Evolutionary conservation across 2,888 invertebrate species (phyloP).

Genomic region (Pyrgus malvae): DNA sequence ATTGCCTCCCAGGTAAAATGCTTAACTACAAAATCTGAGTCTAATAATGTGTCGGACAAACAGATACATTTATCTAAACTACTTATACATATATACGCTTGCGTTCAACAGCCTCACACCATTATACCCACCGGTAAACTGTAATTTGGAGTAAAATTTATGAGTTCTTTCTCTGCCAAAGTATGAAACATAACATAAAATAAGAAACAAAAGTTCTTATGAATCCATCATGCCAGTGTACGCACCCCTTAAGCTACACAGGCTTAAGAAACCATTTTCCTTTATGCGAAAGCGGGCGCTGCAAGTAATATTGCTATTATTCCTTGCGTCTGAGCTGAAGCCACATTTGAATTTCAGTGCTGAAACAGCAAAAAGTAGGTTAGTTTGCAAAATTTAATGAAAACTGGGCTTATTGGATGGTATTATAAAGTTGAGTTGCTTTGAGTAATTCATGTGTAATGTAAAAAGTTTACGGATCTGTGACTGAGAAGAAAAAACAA

Average conservation of each 20-base stretch:
- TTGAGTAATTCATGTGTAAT: no score
- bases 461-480: no score
- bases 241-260: background rate
- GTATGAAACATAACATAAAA: background rate
- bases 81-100: no score
- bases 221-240: background rate
- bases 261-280: background rate
- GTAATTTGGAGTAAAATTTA: background rate
- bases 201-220: background rate
- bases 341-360: slow-evolving; percentile 6
- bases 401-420: background rate
- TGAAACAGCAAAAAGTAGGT: slow-evolving; percentile 1
- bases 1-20: no score
- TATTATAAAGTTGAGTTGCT: background rate
- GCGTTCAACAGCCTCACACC: no score
- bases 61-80: no score
- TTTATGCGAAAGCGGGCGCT: slow-evolving; percentile 8
- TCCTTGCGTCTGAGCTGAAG: background rate
- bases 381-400: background rate
- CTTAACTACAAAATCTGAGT: no score
- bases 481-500: no score
- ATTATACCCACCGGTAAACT: background rate
- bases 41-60: no score
- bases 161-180: no score
- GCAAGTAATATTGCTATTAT: slow-evolving; percentile 16